A percentile compares a stretch with the other conserved stretches of the same genome.
Conservation (phyloP, 2,888 invertebrate genomes). For the Fragum whitleyi region DNA sequence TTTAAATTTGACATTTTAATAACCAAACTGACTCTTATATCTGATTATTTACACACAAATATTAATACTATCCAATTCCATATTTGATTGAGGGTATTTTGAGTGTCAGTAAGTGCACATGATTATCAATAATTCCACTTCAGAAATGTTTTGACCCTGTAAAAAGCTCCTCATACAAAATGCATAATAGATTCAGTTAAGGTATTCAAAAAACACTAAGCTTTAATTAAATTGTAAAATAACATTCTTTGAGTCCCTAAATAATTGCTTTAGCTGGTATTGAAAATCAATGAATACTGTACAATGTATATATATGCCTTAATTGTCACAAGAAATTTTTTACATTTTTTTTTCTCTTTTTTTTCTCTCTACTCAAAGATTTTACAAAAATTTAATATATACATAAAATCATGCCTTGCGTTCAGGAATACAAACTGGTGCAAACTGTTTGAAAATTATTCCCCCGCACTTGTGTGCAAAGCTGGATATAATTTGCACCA, state of each 20-base stretch:
- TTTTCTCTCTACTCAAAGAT: too few species aligned
- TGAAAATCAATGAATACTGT: too few species aligned
- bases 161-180: neutral
- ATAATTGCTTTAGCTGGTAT: neutral
- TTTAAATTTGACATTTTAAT: too few species aligned
- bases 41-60: neutral
- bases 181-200: slow-evolving; percentile 1
- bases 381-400: too few species aligned
- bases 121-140: neutral
- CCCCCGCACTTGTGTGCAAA: too few species aligned
- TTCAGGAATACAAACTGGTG: too few species aligned
- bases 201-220: slow-evolving; percentile 3
- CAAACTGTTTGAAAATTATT: too few species aligned
- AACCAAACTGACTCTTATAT: neutral
- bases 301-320: too few species aligned
- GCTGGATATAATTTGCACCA: too few species aligned
- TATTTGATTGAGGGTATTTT: neutral
- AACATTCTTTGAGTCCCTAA: neutral
- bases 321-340: too few species aligned
- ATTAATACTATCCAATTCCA: neutral
- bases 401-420: too few species aligned
- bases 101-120: neutral
- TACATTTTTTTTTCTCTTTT: too few species aligned
- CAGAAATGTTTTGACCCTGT: neutral
- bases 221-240: neutral